phyloP scores from a whole-genome alignment of 2,113 vertebrate genomes.

The Megalops atlanticus region DNA sequence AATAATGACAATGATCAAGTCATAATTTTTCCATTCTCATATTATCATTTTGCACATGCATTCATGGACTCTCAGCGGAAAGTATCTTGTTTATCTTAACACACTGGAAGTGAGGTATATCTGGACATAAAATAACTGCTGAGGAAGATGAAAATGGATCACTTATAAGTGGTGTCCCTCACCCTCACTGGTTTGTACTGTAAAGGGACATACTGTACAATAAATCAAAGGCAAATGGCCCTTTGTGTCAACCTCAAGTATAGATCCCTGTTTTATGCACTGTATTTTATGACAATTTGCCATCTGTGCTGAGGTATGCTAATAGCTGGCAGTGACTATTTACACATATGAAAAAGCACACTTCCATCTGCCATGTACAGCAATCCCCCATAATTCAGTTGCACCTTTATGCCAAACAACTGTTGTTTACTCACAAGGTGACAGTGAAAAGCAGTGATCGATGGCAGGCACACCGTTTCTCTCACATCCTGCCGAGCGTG shows the following conservation, averaged over 20 bases:
- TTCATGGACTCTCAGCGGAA: background rate
- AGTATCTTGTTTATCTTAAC: background rate
- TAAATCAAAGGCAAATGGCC: conserved; percentile 70
- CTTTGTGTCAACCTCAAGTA: conserved; percentile 65
- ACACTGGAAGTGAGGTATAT: background rate
- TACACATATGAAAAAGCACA: conserved; percentile 75
- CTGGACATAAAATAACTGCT: background rate
- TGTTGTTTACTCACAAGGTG: conserved; percentile 80
- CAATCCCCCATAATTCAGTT: conserved; percentile 77
- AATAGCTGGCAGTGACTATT: conserved; percentile 78
- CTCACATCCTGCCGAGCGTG: conserved; percentile 65
- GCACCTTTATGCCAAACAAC: conserved; percentile 77
- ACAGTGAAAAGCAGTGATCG: conserved; percentile 68
- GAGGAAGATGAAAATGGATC: conserved; percentile 6
- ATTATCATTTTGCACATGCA: background rate
- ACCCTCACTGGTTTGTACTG: conserved; percentile 27
- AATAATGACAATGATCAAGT: background rate
- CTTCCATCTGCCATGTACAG: conserved; percentile 79
- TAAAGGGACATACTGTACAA: conserved; percentile 69
- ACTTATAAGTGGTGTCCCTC: background rate
- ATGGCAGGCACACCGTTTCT: conserved; percentile 71
- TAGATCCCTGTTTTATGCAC: conserved; percentile 73
- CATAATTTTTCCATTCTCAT: background rate
- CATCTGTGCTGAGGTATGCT: conserved; percentile 79
- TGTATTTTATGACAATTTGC: conserved; percentile 79